A percentile compares a stretch with the other conserved stretches of the same genome.
Evolutionary conservation across 30 jellyfish, hydroid and myxozoan genomes (phyloP).

Genomic region (Catostylus mosaicus): DNA sequence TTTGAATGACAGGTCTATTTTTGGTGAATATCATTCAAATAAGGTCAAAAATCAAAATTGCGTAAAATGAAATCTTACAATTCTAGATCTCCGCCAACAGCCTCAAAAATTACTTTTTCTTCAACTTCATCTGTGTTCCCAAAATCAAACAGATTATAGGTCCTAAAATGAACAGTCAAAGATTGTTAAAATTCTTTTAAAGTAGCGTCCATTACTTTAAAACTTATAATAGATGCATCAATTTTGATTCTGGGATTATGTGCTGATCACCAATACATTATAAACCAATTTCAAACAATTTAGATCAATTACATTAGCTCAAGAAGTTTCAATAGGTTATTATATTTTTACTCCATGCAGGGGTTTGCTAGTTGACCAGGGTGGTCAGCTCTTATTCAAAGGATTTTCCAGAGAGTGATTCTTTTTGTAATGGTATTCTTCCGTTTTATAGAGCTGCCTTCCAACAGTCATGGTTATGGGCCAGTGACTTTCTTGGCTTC

Average conservation of each 20-base stretch:
- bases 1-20: background rate
- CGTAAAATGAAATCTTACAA: constrained; percentile 9
- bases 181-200: background rate
- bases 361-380: no score
- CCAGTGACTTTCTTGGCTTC: no score
- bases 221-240: background rate
- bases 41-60: background rate
- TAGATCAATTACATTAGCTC: background rate
- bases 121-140: constrained; percentile 19
- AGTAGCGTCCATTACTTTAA: background rate
- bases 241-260: background rate
- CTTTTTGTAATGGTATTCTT: no score
- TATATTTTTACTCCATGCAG: background rate
- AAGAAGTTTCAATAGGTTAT: no score
- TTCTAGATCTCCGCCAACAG: constrained; percentile 60
- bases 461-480: no score
- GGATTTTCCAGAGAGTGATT: no score
- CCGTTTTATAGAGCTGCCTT: no score
- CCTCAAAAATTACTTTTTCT: constrained; percentile 48
- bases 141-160: constrained; percentile 52
- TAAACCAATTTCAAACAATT: no score
- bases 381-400: no score
- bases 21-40: background rate
- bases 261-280: background rate
- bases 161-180: constrained; percentile 34